A percentile compares a stretch with the other conserved stretches of the same genome.
Evolutionary conservation across 2,888 invertebrate genomes (phyloP).

Genomic region (Orthonychiurus folsomi): DNA sequence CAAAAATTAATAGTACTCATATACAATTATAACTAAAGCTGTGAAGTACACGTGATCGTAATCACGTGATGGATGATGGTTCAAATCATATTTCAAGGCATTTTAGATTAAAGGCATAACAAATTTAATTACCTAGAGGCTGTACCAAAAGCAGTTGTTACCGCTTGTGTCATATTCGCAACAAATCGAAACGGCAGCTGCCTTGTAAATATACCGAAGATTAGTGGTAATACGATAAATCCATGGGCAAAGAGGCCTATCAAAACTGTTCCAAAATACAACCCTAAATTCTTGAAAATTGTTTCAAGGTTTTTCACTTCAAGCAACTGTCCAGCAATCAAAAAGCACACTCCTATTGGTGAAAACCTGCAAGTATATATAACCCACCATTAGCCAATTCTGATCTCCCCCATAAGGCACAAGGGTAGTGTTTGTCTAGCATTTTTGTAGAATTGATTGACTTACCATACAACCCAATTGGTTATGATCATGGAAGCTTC

Average conservation of each 20-base stretch:
- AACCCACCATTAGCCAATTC: no score
- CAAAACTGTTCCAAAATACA: slow-evolving; percentile 87
- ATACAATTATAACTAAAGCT: no score
- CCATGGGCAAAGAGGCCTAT: slow-evolving; percentile 83
- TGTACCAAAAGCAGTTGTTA: slow-evolving; percentile 92
- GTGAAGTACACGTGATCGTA: no score
- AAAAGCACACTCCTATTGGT: slow-evolving; percentile 77
- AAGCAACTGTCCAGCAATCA: slow-evolving; percentile 81
- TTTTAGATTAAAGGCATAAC: background rate
- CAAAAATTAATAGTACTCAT: no score
- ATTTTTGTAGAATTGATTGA: no score
- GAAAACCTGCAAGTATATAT: no score
- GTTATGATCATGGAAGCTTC: slow-evolving; percentile 96
- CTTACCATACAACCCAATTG: slow-evolving; percentile 81
- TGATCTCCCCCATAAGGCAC: no score
- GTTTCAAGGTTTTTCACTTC: slow-evolving; percentile 76
- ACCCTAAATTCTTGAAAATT: slow-evolving; percentile 74
- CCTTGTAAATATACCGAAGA: slow-evolving; percentile 73
- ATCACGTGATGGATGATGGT: background rate
- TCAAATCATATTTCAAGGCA: background rate
- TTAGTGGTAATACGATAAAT: slow-evolving; percentile 73
- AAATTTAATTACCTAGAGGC: slow-evolving; percentile 62
- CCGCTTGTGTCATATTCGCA: slow-evolving; percentile 75
- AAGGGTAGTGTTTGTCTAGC: no score
- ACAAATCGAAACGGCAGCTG: slow-evolving; percentile 73